phyloP scores from a whole-genome alignment of 2,888 invertebrate species.

The Folsomia manolachei region DNA sequence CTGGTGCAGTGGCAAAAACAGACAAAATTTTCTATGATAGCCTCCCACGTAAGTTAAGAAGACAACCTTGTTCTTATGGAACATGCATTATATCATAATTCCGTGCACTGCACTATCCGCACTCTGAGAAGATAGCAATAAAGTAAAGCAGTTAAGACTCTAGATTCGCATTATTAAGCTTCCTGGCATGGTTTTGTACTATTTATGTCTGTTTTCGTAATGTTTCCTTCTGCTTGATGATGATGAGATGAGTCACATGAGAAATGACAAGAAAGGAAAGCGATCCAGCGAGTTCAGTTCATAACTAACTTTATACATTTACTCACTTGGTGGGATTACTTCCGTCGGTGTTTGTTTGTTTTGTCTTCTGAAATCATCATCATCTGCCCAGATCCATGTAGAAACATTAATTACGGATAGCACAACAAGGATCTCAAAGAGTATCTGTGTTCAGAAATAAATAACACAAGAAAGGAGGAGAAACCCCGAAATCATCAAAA shows the following conservation, averaged over 20 bases:
- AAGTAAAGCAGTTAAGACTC: too few species aligned
- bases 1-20: neutral
- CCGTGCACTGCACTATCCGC: neutral
- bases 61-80: neutral
- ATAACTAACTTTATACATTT: neutral
- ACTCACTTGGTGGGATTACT: slow-evolving; percentile 2
- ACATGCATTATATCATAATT: neutral
- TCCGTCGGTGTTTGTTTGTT: too few species aligned
- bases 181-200: too few species aligned
- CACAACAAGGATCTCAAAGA: too few species aligned
- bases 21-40: neutral
- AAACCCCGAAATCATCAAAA: neutral
- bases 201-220: neutral
- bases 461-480: too few species aligned
- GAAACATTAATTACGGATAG: neutral
- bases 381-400: neutral
- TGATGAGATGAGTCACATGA: slow-evolving; percentile 7
- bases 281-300: too few species aligned
- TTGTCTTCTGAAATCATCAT: neutral
- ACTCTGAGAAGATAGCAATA: neutral
- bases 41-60: neutral
- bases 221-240: neutral
- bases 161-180: neutral
- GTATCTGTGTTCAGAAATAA: too few species aligned
- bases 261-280: neutral